phyloP scores from a whole-genome alignment of 1,140 invertebrate genomes.

The Megalonaias nervosa region DNA sequence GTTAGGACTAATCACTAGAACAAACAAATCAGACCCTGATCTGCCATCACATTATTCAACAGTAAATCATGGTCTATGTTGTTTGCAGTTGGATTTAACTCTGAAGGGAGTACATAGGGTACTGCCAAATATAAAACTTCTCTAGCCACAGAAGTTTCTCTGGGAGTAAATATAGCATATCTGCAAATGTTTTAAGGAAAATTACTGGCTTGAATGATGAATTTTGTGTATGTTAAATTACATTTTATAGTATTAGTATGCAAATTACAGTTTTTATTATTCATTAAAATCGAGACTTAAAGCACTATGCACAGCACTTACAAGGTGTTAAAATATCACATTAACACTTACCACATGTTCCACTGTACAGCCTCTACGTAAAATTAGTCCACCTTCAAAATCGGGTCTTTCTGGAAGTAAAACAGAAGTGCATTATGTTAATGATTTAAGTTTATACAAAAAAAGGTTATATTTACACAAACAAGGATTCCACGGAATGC shows the following conservation, averaged over 20 bases:
- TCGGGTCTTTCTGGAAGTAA: conserved; percentile 85
- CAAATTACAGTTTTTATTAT: background rate
- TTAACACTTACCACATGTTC: conserved; percentile 84
- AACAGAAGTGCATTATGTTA: background rate
- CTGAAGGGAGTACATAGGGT: too few species aligned
- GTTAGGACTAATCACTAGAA: too few species aligned
- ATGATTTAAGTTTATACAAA: background rate
- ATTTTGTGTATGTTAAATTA: background rate
- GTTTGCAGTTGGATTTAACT: too few species aligned
- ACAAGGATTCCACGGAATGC: background rate
- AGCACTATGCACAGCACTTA: background rate
- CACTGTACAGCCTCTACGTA: conserved; percentile 91
- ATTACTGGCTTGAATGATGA: background rate
- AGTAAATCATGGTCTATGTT: too few species aligned
- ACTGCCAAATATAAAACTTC: too few species aligned
- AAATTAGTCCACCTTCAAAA: conserved; percentile 94
- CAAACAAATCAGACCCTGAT: too few species aligned
- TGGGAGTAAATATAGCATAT: too few species aligned
- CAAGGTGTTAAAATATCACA: background rate
- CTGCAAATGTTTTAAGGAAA: conserved; percentile 13
- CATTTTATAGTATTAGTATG: background rate
- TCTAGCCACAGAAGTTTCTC: too few species aligned
- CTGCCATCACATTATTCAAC: too few species aligned
- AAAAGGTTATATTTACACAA: background rate
- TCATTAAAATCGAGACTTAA: too few species aligned